Conservation (phyloP, 2,113 vertebrate genomes). For the Oostethus manadensis region DNA sequence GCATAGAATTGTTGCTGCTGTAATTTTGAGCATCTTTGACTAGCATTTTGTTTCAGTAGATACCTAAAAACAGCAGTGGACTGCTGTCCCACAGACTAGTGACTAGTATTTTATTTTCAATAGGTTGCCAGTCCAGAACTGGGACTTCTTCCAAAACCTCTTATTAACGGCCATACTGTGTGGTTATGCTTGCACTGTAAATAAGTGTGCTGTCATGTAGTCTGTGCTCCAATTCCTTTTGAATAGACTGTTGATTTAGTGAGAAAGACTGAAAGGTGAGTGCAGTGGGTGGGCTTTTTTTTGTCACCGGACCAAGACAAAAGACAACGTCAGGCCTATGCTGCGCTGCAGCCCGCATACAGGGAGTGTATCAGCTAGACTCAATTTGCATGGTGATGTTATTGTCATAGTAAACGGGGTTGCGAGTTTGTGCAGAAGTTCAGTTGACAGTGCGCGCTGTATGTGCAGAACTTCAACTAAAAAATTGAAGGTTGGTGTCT, state of each 20-base stretch:
- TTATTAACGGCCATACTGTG: slow-evolving; percentile 40
- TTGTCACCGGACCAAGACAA: slow-evolving; percentile 60
- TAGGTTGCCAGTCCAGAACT: slow-evolving; percentile 22
- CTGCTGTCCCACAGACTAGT: too few relatives aligned
- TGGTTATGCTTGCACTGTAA: slow-evolving; percentile 7
- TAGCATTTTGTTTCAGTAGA: too few relatives aligned
- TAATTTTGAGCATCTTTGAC: too few relatives aligned
- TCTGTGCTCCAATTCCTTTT: slow-evolving; percentile 25
- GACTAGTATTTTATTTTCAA: too few relatives aligned
- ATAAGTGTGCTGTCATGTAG: slow-evolving; percentile 15
- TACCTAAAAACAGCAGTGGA: too few relatives aligned
- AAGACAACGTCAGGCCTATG: slow-evolving; percentile 44
- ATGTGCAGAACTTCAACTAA: neutral
- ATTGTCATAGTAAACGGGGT: slow-evolving; percentile 1
- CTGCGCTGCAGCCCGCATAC: slow-evolving; percentile 26
- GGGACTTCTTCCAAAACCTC: neutral
- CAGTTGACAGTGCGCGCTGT: neutral
- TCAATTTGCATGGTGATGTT: slow-evolving; percentile 24
- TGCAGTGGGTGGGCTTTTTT: slow-evolving; percentile 64
- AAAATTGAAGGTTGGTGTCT: slow-evolving; percentile 8
- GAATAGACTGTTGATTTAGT: slow-evolving; percentile 63
- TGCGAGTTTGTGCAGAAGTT: neutral
- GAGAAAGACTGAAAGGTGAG: slow-evolving; percentile 47
- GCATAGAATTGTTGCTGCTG: too few relatives aligned
- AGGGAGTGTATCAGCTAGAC: slow-evolving; percentile 29